phyloP scores from a whole-genome alignment of 2,888 invertebrate species.

The Tipula lateralis region DNA sequence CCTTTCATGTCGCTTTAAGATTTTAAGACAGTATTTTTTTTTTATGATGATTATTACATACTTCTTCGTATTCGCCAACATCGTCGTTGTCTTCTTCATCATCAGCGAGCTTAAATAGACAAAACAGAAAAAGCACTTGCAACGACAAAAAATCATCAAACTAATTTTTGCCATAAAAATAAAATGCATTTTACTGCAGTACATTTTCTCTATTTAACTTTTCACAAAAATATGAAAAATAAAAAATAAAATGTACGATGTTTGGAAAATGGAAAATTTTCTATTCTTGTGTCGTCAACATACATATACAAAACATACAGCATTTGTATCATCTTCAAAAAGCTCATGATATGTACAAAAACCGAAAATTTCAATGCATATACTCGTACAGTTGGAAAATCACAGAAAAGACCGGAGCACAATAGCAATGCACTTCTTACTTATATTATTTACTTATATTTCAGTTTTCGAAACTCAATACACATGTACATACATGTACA shows the following conservation, averaged over 20 bases:
- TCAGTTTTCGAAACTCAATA: not conserved
- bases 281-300: constrained; percentile 11
- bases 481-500: not conserved
- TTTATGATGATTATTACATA: not conserved
- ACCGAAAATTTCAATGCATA: not conserved
- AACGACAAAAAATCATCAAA: constrained; percentile 14
- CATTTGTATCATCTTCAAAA: constrained; percentile 20
- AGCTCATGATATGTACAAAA: not conserved
- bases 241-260: not conserved
- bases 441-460: not conserved
- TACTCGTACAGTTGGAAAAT: not conserved
- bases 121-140: not conserved
- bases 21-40: not conserved
- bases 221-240: not conserved
- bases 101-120: not conserved
- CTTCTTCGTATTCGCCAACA: not conserved
- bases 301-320: not conserved
- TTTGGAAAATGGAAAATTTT: not conserved
- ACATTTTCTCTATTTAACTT: constrained; percentile 24
- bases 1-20: not conserved
- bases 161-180: constrained; percentile 19
- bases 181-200: constrained; percentile 19
- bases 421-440: not conserved
- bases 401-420: not conserved
- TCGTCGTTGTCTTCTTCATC: not conserved